Evolutionary conservation across 1,140 invertebrate genomes (phyloP), one percentile per base, ranked within the genome.

Genomic region (Cyphomyrmex costatus): DNA sequence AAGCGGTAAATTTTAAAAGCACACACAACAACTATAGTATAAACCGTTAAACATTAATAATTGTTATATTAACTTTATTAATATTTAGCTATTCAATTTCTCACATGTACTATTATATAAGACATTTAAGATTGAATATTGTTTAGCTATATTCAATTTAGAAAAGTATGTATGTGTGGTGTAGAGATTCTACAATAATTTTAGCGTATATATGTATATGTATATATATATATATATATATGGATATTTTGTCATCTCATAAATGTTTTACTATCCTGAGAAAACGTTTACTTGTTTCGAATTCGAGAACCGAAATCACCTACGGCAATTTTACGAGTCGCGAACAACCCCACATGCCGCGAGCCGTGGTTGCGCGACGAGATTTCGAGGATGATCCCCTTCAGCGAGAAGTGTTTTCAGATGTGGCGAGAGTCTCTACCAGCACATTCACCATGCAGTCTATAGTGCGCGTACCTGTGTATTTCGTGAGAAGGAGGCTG

Each of bases 291-390:
- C 56, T 42, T 76, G 53, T 56, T 68, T 80, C 53, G 76, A 65
- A 78, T 42, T 7, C 19, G 4, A 27, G 4, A 66, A 56, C 10
- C 77, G 61, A 79, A 79, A 84, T 30, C 86, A 74, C 65, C 73
- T 24, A 53, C 65, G 85, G 85, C 77, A 88, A 86, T 79, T 89
- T 85, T 79, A 79, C 61, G 77, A 79, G 61, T 73, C 36, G 53
- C 66, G 66, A 53, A 60, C 66, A 82, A 73, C 6, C 19, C 53
- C 61, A 24, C 14, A 36, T 36, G 36, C 70, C 79, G 51, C 33
- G 51, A n/a, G 76, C 58, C 66, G 53, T 82, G 24, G 66, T 53
- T 30, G 36, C 36, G 77, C 61, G 19, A 46, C 46, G 61, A 36
- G 51, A 71, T 82, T 82, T 60, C 66, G 79, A 16, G 66, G 65